phyloP scores from a whole-genome alignment of 2,113 vertebrate genomes.

The Nettapus auritus region DNA sequence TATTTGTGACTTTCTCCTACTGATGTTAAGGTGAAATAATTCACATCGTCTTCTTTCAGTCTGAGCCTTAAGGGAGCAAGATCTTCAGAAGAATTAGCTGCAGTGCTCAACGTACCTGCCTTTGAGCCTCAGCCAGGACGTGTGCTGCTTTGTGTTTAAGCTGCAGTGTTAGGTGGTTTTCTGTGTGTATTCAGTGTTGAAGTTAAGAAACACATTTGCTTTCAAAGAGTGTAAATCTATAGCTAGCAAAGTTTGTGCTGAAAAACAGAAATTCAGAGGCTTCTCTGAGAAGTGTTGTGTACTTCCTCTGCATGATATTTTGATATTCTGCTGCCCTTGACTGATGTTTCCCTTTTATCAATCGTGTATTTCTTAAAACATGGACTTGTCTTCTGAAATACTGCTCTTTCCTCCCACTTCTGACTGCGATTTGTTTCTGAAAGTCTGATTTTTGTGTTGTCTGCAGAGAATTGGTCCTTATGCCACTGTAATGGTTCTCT shows the following conservation, averaged over 20 bases:
- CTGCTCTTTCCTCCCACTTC: not conserved
- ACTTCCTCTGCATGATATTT: not conserved
- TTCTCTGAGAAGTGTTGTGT: not conserved
- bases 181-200: not conserved
- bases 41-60: not conserved
- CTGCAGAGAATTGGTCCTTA: not conserved
- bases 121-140: not conserved
- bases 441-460: not conserved
- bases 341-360: not conserved
- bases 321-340: not conserved
- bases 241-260: not conserved
- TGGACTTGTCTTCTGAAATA: not conserved
- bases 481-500: not conserved
- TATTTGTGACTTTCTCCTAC: not conserved
- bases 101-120: not conserved
- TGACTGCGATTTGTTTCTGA: not conserved
- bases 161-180: not conserved
- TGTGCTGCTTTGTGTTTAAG: accelerated
- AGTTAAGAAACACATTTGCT: not conserved
- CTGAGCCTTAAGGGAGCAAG: not conserved
- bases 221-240: not conserved
- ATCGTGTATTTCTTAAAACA: not conserved
- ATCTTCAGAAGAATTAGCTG: not conserved
- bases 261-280: not conserved
- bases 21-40: not conserved